Base-by-base conservation (phyloP, 30 jellyfish, hydroid and myxozoan species). In the Aurelia coerulea region DNA sequence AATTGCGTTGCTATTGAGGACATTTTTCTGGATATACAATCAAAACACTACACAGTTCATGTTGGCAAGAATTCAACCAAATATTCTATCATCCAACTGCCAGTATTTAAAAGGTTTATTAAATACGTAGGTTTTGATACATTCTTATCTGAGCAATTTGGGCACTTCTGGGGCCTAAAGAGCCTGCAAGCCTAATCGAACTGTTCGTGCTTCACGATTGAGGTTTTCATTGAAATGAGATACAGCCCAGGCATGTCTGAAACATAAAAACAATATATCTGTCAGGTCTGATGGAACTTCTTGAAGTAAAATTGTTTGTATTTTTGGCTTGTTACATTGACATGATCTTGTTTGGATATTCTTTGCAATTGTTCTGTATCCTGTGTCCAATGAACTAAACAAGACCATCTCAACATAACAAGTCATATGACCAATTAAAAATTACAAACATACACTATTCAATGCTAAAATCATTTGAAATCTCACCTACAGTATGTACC, bases 121-220 rank as follows among this genome's bases (percentile, higher is more conserved):
- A 1, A 1, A n/a, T 4, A 1, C 2, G 4, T 2, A 37, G 4
- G 46, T 37, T 37, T 37, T 37, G 46, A 37, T 37, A 37, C 2
- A 37, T 37, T 4, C 46, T 37, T 37, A 2, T 4, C 46, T 37
- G 46, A 37, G 46, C 46, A 37, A 37, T 37, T 37, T 4, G 46
- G 4, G 2, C 46, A 37, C 46, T 37, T 4, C 4, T 37, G 4
- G 46, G 46, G 46, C 4, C 2, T 37, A n/a, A n/a, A n/a, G n/a
- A 37, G 46, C 46, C 4, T 2, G 46, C 4, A 37, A 4, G 46
- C 46, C 46, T 37, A 37, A 4, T 37, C 46, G 46, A 37, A 37
- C 46, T 4, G 74, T 10, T 16, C 74, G 74, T 64, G 74, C 74
- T 64, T 64, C 74, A 64, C 74, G 74, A 64, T 64, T 64, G 74